Conservation (phyloP, 1,140 invertebrate genomes). For the Fopius arisanus region DNA sequence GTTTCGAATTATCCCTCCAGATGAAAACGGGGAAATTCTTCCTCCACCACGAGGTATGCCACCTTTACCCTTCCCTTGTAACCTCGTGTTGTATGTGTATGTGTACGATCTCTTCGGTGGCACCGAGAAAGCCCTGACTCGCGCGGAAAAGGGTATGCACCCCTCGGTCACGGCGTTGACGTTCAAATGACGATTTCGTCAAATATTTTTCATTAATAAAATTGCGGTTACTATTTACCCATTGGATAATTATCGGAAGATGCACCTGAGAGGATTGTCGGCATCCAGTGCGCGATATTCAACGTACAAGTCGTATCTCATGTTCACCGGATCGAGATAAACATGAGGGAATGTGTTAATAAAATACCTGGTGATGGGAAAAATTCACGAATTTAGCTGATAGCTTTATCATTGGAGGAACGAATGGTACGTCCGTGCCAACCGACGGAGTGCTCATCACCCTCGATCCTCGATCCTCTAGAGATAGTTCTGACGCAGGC, state of each 20-base stretch:
- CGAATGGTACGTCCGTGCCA: neutral
- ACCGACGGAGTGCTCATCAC: neutral
- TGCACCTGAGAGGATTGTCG: neutral
- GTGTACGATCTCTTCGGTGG: constrained; percentile 1
- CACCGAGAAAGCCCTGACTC: neutral
- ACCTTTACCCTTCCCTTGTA: neutral
- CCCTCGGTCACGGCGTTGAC: neutral
- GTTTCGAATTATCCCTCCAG: constrained; percentile 5
- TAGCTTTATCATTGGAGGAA: neutral
- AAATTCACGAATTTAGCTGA: neutral
- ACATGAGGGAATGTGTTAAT: neutral
- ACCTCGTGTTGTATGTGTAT: constrained; percentile 1
- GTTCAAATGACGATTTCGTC: neutral
- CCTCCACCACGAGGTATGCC: neutral
- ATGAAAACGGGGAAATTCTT: constrained; percentile 14
- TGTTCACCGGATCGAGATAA: neutral
- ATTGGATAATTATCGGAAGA: neutral
- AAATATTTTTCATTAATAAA: neutral
- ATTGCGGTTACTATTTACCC: too few relatives aligned
- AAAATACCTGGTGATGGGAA: neutral
- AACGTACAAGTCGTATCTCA: too few relatives aligned
- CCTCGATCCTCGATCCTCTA: neutral
- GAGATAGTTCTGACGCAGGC: neutral
- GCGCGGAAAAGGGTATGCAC: constrained; percentile 3
- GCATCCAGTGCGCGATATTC: too few relatives aligned